These are phyloP conservation scores for Papilio polyxenes DNA, from an alignment of 1,140 invertebrate species.

Conservation along the genomic window DNA sequence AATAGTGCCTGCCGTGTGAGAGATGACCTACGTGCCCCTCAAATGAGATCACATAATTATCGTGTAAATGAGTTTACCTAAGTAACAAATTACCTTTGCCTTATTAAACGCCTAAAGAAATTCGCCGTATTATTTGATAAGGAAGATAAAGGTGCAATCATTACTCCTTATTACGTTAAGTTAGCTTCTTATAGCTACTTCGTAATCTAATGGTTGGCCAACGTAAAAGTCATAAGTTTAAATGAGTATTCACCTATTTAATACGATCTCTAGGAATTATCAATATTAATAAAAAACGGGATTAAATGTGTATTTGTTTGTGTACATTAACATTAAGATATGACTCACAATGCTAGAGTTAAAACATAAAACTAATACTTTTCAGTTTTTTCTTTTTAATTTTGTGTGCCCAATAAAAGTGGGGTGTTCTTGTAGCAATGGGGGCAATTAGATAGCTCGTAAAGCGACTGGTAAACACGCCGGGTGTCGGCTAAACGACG, in stretches of 20 bases:
- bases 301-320: no score
- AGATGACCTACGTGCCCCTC: slow-evolving; percentile 38
- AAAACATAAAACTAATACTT: not conserved
- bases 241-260: not conserved
- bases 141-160: slow-evolving; percentile 14
- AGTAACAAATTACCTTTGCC: slow-evolving; percentile 29
- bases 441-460: slow-evolving; percentile 33
- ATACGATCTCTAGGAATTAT: no score
- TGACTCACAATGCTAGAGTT: not conserved
- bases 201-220: not conserved
- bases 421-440: not conserved
- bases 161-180: not conserved
- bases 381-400: not conserved
- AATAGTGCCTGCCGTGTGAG: slow-evolving; percentile 34
- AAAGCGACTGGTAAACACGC: slow-evolving; percentile 34
- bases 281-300: no score
- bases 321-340: not conserved
- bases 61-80: slow-evolving; percentile 32
- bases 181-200: not conserved
- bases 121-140: slow-evolving; percentile 26
- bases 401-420: not conserved
- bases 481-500: slow-evolving; percentile 33
- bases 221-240: not conserved
- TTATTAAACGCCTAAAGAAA: slow-evolving; percentile 36
- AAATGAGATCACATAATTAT: slow-evolving; percentile 39